phyloP scores from a whole-genome alignment of 2,797 vertebrate genomes.

The Silurus lanzhouensis region DNA sequence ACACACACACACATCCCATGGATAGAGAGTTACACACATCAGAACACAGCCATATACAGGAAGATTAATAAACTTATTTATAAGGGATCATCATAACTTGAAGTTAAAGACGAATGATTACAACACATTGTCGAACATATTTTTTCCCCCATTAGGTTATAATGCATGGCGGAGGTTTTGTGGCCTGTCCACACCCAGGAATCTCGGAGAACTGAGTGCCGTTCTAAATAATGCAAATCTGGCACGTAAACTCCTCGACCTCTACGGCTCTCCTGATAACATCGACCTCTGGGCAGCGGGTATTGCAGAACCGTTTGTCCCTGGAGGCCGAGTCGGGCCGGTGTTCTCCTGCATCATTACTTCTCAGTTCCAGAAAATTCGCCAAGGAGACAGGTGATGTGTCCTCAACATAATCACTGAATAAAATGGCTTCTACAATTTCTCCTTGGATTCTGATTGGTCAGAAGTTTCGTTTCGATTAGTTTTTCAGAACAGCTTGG shows the following conservation, averaged over 20 bases:
- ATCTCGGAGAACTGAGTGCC: slow-evolving; percentile 65
- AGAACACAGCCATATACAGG: neutral
- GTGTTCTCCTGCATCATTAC: slow-evolving; percentile 86
- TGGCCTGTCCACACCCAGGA: slow-evolving; percentile 78
- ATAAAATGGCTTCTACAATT: neutral
- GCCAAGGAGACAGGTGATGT: slow-evolving; percentile 84
- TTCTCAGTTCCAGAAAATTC: slow-evolving; percentile 80
- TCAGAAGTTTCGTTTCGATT: too few relatives aligned
- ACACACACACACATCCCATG: neutral
- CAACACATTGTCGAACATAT: too few relatives aligned
- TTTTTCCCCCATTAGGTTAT: slow-evolving; percentile 74
- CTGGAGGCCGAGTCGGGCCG: slow-evolving; percentile 79
- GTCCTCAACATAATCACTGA: neutral
- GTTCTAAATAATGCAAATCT: slow-evolving; percentile 73
- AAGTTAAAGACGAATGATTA: neutral
- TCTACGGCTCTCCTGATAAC: slow-evolving; percentile 81
- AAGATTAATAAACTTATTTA: neutral
- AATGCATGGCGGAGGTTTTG: slow-evolving; percentile 85
- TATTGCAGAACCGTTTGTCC: slow-evolving; percentile 79
- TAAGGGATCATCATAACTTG: too few relatives aligned
- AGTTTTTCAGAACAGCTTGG: too few relatives aligned
- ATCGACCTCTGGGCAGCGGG: slow-evolving; percentile 90
- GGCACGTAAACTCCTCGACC: slow-evolving; percentile 73
- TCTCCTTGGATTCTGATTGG: too few relatives aligned
- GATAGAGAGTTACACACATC: neutral